Evolutionary conservation across 1,140 invertebrate species (phyloP), one percentile per base, ranked within the genome.

Genomic region (Aphidius ervi): DNA sequence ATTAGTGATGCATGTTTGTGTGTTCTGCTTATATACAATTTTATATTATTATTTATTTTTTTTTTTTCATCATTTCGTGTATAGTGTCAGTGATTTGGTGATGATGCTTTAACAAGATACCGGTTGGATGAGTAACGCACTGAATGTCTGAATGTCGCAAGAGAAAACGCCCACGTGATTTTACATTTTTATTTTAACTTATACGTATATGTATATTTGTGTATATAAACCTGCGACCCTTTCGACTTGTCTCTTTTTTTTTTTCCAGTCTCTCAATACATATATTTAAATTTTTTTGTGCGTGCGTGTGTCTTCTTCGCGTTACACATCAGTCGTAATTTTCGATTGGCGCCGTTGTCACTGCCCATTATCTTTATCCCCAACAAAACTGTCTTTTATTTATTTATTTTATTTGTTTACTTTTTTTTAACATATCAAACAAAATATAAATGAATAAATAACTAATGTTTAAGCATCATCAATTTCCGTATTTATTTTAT

Each of bases 341-440:
- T n/a, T 37, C 16, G 52, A 54, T 54, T 42, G 52, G 52, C 52
- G 52, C 52, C 52, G 52, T 41, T 54, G 52, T 54, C 52, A 54
- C 39, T 37, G 52, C 4, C 52, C 52, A 54, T 54, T 54, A 42
- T 54, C 52, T 16, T 20, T 10, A 54, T 1, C 9, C 41, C 52
- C 31, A 43, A 10, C 9, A 8, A 43, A 16, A 8, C 1, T 3
- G 7, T 8, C 5, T 43, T 43, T 43, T 43, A 4, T 54, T 10
- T 41, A 54, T 54, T 54, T 54, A 42, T 39, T 20, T 50, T 54
- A 54, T 54, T 54, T 54, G 49, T 37, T 54, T 54, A 42, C 42
- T 42, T 54, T 42, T 40, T 54, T n/a, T 54, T 40, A 54, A 37
- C 52, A n/a, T 42, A 40, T 42, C 23, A 16, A 54, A 41, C 2